Evolutionary conservation across 2,888 invertebrate species (phyloP), one percentile per base, ranked within the genome.

Genomic region (Euzetes globulus): DNA sequence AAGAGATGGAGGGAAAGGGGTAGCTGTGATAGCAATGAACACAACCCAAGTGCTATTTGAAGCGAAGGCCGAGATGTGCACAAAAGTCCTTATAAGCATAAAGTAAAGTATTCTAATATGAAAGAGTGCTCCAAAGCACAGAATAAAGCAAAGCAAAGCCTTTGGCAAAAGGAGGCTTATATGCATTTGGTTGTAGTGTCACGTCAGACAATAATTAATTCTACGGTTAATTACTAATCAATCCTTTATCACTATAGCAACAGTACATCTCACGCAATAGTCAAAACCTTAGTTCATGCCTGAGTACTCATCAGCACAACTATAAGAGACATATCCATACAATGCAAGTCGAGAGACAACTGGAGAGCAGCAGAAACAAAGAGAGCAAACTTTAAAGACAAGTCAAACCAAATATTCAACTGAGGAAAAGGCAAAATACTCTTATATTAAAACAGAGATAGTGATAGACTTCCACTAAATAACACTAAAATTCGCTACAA

Each of bases 131-230:
- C 11, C 1, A 41, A 70, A 41, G 22, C 70, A 37, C 17, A 70
- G n/a, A 41, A 29, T 37, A 68, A 68, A 68, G 68, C 47, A 70
- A 70, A 70, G 70, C 37, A 68, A 68, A 68, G 68, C 41, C 68
- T 68, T 41, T 41, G 45, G 68, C 68, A 68, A 68, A 22, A 7
- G 15, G 37, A 17, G 41, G n/a, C 19, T 65, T 65, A 41, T 65
- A 65, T 65, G 65, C 65, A 65, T 70, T 68, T n/a, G 70, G 15
- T 63, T 63, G 63, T 72, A 27, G 63, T 60, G 77, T 78, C 78
- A 77, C 78, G 77, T 77, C 78, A 77, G 77, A 77, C 76, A 76
- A 78, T 78, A 78, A 78, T 78, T 78, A 78, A 78, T 78, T 78
- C 78, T 76, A 75, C 76, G 76, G 78, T 78, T 77, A 78, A 78